Evolutionary conservation across 2,797 vertebrate genomes (phyloP).

Genomic region (Platalea minor): DNA sequence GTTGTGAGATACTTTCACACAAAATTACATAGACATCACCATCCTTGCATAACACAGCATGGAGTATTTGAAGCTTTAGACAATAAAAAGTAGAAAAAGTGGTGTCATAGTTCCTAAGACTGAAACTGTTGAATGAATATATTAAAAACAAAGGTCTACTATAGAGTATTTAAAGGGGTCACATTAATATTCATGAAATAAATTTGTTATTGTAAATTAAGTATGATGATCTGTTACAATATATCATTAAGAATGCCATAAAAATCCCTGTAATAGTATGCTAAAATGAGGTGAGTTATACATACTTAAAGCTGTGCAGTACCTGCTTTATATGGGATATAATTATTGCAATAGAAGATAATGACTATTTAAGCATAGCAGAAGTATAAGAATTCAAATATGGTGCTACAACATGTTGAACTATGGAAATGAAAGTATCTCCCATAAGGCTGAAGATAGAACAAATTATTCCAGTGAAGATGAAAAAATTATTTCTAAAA

Average conservation of each 20-base stretch:
- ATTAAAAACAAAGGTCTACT: conserved; percentile 17
- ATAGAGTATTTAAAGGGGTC: not conserved
- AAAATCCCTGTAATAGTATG: conserved; percentile 10
- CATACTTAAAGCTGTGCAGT: conserved; percentile 2
- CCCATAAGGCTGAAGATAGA: not conserved
- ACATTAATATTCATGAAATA: conserved; percentile 9
- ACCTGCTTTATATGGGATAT: conserved; percentile 9
- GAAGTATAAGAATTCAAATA: not conserved
- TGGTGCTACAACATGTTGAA: not conserved
- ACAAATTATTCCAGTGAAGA: not conserved
- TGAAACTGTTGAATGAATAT: not conserved
- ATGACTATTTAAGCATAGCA: conserved; percentile 34
- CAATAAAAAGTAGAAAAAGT: not conserved
- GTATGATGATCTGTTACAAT: conserved; percentile 29
- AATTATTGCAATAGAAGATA: conserved; percentile 39
- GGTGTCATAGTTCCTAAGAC: not conserved
- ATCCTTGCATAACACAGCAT: not conserved
- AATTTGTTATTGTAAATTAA: conserved; percentile 50
- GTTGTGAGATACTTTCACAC: not conserved
- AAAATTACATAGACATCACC: not conserved
- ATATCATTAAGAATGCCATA: conserved; percentile 40
- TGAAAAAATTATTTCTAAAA: not conserved
- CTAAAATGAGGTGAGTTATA: not conserved
- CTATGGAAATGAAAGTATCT: not conserved
- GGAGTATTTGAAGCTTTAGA: not conserved